Percentiles rank a stretch among this genome's conserved stretches.
Conservation (phyloP, 1,140 invertebrate genomes). For the Caenorhabditis tropicalis region DNA sequence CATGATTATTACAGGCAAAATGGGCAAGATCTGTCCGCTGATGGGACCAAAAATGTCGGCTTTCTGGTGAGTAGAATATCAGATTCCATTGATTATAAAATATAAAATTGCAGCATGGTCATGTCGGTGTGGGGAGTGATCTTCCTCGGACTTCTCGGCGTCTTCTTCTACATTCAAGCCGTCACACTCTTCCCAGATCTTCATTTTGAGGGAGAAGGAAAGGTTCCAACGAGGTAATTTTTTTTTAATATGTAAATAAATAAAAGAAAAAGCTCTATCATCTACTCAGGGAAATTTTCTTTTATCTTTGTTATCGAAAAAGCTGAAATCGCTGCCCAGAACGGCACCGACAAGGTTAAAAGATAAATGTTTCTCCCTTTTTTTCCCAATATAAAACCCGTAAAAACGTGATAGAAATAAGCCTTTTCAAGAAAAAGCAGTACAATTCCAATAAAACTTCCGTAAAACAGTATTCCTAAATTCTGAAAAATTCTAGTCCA, state of each 20-base stretch:
- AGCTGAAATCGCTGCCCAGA: too few relatives aligned
- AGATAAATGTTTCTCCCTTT: too few relatives aligned
- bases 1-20: constrained; percentile 43
- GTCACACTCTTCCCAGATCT: constrained; percentile 71
- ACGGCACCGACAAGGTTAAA: too few relatives aligned
- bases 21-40: constrained; percentile 69
- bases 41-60: constrained; percentile 70
- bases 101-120: constrained; percentile 66
- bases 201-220: constrained; percentile 60
- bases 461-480: too few relatives aligned
- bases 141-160: constrained; percentile 69
- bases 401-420: too few relatives aligned
- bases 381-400: too few relatives aligned
- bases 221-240: constrained; percentile 8
- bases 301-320: too few relatives aligned
- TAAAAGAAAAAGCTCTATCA: background rate
- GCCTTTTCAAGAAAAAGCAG: too few relatives aligned
- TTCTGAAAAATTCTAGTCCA: too few relatives aligned
- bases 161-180: constrained; percentile 70
- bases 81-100: background rate
- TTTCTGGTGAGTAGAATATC: constrained; percentile 65
- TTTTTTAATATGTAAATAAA: background rate
- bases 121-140: constrained; percentile 72
- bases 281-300: background rate
- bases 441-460: too few relatives aligned